phyloP scores from a whole-genome alignment of 2,113 vertebrate genomes.

The Pachyramphus minor region DNA sequence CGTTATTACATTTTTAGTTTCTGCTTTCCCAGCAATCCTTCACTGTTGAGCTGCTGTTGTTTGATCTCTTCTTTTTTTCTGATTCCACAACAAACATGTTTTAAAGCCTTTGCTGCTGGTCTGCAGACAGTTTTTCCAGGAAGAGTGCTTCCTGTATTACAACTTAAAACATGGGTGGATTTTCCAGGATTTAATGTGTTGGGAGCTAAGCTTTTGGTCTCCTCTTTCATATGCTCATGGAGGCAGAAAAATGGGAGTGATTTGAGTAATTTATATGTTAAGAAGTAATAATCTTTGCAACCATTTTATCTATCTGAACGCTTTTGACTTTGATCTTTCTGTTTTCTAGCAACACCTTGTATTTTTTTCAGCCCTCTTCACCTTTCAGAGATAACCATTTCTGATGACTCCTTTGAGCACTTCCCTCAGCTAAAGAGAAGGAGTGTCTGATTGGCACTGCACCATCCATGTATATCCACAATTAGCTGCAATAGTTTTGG shows the following conservation, averaged over 20 bases:
- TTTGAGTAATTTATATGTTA: conserved; percentile 57
- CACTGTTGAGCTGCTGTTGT: neutral
- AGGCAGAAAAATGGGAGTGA: conserved; percentile 40
- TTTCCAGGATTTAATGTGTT: conserved; percentile 48
- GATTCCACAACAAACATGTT: conserved; percentile 51
- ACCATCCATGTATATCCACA: neutral
- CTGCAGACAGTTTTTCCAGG: conserved; percentile 34
- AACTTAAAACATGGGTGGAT: conserved; percentile 44
- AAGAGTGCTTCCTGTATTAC: conserved; percentile 41
- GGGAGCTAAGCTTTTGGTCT: conserved; percentile 51
- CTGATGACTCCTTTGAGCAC: neutral
- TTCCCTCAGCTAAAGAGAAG: neutral
- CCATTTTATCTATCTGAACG: conserved; percentile 25
- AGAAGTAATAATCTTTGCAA: conserved; percentile 48
- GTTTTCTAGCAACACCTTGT: conserved; percentile 36
- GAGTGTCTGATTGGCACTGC: neutral
- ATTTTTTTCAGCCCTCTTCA: neutral
- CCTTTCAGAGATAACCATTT: neutral
- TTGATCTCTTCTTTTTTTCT: conserved; percentile 44
- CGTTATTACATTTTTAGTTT: conserved; percentile 36
- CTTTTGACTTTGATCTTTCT: conserved; percentile 61
- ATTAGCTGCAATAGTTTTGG: neutral
- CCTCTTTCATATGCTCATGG: conserved; percentile 2
- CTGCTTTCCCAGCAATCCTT: conserved; percentile 52
- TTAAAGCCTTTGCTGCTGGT: conserved; percentile 36